Evolutionary conservation across 2,888 invertebrate species (phyloP), one percentile per base, ranked within the genome.

Genomic region (Salpingus planirostris): DNA sequence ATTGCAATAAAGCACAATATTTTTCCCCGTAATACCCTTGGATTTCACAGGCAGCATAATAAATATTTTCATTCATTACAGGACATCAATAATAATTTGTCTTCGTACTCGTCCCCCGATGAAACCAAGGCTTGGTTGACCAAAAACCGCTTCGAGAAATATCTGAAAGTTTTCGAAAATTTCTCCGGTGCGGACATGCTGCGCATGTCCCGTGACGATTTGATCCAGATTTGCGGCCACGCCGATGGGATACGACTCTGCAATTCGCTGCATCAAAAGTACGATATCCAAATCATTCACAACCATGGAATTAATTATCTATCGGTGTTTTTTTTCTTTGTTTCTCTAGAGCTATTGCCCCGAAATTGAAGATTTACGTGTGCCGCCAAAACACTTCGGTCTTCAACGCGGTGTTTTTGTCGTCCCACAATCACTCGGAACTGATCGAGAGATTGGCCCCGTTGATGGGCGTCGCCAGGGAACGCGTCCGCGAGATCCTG

Each of bases 241-340:
- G 86, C 91, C 21, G 93, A 95, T 62, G 96, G 95, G 3, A 93
- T 95, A 36, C 77, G 95, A 46, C 74, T 95, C 38, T 91, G 80
- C 67, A 95, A 95, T 64, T 84, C 87, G 15, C 67, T 95, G 26
- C 88, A 89, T 55, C 77, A 81, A 49, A 87, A 85, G 85, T 85
- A 62, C 74, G 78, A 10, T 6, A 10, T 5, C 28, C 8, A n/a
- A 6, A 18, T 18, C 18, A 18, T 5, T 3, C 14, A 18, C n/a
- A 4, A 6, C 15, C n/a, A 28, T 14, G 15, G 5, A 23, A 23
- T 25, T 25, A 12, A 29, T 21, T 6, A 10, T 29, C 6, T 22
- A 21, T 22, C 4, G 14, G 27, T 32, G 15, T 24, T 13, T 27
- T 22, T 37, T 30, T 3, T 14, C 21, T 28, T 23, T 24, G 12